Base-by-base conservation (phyloP, 2,888 invertebrate species). In the Parochlus steinenii region DNA sequence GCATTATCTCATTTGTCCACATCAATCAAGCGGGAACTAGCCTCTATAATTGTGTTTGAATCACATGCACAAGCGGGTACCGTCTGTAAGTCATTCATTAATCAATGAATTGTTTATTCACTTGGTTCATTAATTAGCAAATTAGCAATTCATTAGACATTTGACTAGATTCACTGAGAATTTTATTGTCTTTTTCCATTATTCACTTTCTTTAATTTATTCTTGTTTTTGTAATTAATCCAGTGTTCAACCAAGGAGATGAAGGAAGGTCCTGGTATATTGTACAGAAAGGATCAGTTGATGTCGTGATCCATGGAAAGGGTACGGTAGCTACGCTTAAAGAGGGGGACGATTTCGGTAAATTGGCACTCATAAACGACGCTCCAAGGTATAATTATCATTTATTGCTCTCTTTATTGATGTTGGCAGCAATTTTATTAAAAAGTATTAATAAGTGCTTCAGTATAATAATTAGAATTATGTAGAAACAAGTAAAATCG, bases 271-370 rank as follows among this genome's bases (percentile, higher is more conserved):
- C 78, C 28, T 85, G 83, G 83, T 85, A 81, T 56, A 80, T 85
- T 43, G 72, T 85, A 44, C 65, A 83, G 37, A 70, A 75, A 48
- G 85, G 83, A 28, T 80, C 80, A 5, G 83, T 85, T 28, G 80
- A 82, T 54, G 83, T 85, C 38, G 77, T 77, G 44, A 82, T 83
- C 45, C 75, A 79, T 53, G 82, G 81, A 41, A 83, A 83, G 64
- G 83, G 83, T 31, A 72, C 77, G 10, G 82, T 85, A 22, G 80
- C 79, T 45, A 76, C 76, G 27, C 62, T 85, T 24, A 74, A 77
- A 51, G 82, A 82, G 57, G 81, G 82, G 39, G 85, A 85, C 58
- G 85, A 85, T 59, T 85, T 85, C 56, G 85, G 85, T 33, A 85
- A 85, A 62, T 62, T 85, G 46, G 82, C 82, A 28, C 64, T 85